phyloP scores from a whole-genome alignment of 2,113 vertebrate species.

The Dissostichus mawsoni region DNA sequence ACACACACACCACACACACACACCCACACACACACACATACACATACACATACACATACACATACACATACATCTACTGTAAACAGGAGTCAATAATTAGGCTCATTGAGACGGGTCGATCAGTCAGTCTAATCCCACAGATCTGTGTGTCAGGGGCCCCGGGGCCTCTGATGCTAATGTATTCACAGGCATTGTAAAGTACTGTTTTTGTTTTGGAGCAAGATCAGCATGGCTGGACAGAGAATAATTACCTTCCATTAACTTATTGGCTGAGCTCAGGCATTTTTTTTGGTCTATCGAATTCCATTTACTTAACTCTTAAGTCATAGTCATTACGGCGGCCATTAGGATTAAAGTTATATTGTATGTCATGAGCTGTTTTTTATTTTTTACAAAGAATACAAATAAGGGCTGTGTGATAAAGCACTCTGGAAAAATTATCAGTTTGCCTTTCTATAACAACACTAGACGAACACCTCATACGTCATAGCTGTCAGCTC shows the following conservation, averaged over 20 bases:
- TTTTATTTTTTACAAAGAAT: constrained; percentile 10
- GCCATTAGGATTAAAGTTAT: constrained; percentile 59
- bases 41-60: no score
- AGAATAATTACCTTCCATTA: constrained; percentile 69
- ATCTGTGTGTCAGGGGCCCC: constrained; percentile 32
- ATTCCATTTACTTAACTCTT: constrained; percentile 53
- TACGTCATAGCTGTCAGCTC: no score
- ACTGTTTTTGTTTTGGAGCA: constrained; percentile 48
- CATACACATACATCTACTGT: not conserved
- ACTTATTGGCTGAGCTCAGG: constrained; percentile 66
- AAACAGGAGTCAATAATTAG: constrained; percentile 62
- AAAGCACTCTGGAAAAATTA: no score
- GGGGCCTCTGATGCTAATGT: constrained; percentile 49
- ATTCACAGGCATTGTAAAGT: constrained; percentile 25
- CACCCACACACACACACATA: not conserved
- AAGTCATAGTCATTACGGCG: constrained; percentile 54
- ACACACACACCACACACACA: constrained; percentile 21
- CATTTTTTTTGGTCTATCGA: constrained; percentile 50
- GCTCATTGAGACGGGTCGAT: constrained; percentile 66
- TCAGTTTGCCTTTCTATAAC: not conserved
- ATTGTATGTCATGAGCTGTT: constrained; percentile 5
- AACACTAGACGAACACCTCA: not conserved
- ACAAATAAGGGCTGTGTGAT: not conserved
- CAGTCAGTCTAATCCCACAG: constrained; percentile 20
- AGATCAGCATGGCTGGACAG: no score